Base-by-base conservation (phyloP, 2,797 vertebrate genomes). In the Chrosomus eos region DNA sequence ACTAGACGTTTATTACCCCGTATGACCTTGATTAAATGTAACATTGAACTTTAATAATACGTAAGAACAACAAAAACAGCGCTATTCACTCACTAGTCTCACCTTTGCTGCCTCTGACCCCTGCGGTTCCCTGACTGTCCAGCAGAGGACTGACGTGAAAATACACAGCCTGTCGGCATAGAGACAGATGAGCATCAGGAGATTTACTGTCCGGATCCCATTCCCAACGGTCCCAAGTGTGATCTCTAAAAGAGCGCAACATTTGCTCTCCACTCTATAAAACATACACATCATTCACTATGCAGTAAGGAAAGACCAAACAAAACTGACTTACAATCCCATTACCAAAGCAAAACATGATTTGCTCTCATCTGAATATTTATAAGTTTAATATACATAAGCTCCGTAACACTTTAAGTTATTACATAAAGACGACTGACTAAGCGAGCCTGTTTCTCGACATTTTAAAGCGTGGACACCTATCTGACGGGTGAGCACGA, bases 21-120 rank as follows among this genome's bases (percentile, higher is more conserved):
- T 11, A 60, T 77, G 14, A 60, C 23, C 36, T 36, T 19, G 14
- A 18, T 58, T 38, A 58, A 40, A 58, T 26, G 23, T 58, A 3
- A 66, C 10, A 28, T 3, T 64, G 16, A 31, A 64, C 19, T 31
- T 31, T 5, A 80, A 23, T 9, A 19, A 28, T 11, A 31, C 18
- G 40, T 43, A 10, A 26, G 18, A 48, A 48, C 26, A 80, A 31
- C n/a, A 19, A 43, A 43, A 55, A 18, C 23, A 38, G 53, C 4
- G 3, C 19, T 31, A 51, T 31, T 51, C 26, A 11, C n/a, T 7
- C 60, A n/a, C 3, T 51, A 36, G 62, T 19, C 58, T 81, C 38
- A 92, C 91, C 90, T 89, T 90, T 91, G 31, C 81, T 91, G 14
- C 90, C 90, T 45, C 91, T 88, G 43, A 91, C 88, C 38, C 88